A percentile compares a stretch with the other conserved stretches of the same genome.
phyloP scores from a whole-genome alignment of 1,140 invertebrate genomes.

The Arion vulgaris region DNA sequence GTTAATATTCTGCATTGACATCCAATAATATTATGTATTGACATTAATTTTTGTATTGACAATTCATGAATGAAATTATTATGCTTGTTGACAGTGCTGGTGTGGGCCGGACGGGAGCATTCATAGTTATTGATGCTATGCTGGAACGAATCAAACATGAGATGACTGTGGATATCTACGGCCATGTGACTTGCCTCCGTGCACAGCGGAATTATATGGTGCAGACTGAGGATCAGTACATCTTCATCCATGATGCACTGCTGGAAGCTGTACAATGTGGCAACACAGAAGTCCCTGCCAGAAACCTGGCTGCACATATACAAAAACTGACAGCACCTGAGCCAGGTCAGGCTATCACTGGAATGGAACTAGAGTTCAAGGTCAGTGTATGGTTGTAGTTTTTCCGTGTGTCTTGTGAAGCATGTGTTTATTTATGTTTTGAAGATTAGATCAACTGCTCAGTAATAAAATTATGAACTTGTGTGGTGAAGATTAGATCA shows the following conservation, averaged over 20 bases:
- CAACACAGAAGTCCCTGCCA: constrained; percentile 92
- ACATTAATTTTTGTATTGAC: too few species aligned
- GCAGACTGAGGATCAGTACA: constrained; percentile 99
- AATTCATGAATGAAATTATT: too few species aligned
- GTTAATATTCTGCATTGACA: too few species aligned
- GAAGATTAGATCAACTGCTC: too few species aligned
- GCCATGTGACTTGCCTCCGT: constrained; percentile 96
- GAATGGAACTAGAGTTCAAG: constrained; percentile 99
- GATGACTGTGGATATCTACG: constrained; percentile 98
- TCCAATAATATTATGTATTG: too few species aligned
- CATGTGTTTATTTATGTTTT: too few species aligned
- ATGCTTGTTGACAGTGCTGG: constrained; percentile 85
- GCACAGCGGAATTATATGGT: constrained; percentile 85
- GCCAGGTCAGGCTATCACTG: constrained; percentile 79
- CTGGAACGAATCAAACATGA: constrained; percentile 90
- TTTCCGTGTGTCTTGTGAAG: too few species aligned
- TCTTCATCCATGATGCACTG: constrained; percentile 95
- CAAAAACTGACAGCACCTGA: constrained; percentile 82
- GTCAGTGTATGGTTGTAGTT: constrained; percentile 71
- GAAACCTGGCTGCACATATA: constrained; percentile 93
- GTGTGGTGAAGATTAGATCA: too few species aligned
- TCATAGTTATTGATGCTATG: constrained; percentile 99
- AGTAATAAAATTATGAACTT: too few species aligned
- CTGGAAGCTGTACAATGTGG: constrained; percentile 96
- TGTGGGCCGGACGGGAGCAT: constrained; percentile 95